Conservation (phyloP, 2,113 vertebrate species). For the Bubalus kerabau region DNA sequence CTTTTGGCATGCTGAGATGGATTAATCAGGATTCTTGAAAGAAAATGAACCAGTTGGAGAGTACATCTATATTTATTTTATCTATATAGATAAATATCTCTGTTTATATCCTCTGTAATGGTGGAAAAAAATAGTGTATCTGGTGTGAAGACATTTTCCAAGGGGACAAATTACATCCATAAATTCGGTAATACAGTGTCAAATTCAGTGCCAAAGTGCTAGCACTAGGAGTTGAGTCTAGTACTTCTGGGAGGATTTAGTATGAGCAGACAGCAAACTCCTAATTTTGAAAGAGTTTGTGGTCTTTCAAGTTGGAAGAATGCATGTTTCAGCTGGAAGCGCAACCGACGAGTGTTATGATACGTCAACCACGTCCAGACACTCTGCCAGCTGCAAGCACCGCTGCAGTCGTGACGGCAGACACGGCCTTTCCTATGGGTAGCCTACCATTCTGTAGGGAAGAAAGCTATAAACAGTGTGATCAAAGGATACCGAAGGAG, state of each 20-base stretch:
- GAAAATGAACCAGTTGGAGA: not conserved
- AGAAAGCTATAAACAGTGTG: not conserved
- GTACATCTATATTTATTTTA: not conserved
- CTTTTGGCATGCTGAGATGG: not conserved
- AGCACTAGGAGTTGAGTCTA: not conserved
- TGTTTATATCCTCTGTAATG: not conserved
- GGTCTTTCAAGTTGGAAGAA: not conserved
- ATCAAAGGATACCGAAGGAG: not conserved
- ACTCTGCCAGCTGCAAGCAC: not conserved
- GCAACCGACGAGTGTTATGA: not conserved
- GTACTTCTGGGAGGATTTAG: not conserved
- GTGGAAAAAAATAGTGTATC: not conserved
- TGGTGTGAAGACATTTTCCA: not conserved
- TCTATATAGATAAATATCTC: not conserved
- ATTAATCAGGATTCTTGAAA: not conserved
- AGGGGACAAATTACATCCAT: not conserved
- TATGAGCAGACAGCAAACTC: not conserved
- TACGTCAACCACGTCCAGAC: accelerated
- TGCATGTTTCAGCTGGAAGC: not conserved
- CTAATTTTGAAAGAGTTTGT: not conserved
- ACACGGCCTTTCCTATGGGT: not conserved
- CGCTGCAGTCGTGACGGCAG: not conserved
- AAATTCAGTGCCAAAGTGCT: not conserved
- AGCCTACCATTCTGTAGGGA: not conserved
- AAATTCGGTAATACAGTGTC: not conserved